Evolutionary conservation across 1,140 invertebrate genomes (phyloP).

Genomic region (Homarus americanus): DNA sequence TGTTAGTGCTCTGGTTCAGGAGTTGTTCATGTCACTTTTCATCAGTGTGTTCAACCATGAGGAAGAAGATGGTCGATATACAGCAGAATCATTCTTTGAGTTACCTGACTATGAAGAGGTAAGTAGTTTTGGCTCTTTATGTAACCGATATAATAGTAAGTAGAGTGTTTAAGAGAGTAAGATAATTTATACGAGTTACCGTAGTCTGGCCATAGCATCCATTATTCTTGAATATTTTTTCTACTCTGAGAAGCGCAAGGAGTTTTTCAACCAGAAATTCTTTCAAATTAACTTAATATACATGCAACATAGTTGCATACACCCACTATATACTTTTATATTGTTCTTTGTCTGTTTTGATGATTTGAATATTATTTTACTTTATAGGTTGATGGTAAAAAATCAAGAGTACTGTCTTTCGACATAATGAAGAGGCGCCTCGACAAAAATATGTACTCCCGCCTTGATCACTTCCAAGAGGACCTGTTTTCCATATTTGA

Average conservation of each 20-base stretch:
- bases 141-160: no score
- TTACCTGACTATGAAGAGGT: constrained; percentile 92
- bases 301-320: no score
- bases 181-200: no score
- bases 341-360: not conserved
- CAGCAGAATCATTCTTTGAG: constrained; percentile 96
- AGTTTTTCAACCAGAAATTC: no score
- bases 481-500: constrained; percentile 97
- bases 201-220: no score
- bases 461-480: constrained; percentile 97
- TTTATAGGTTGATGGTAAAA: constrained; percentile 76
- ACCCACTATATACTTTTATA: no score
- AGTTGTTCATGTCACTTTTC: constrained; percentile 94
- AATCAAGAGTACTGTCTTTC: constrained; percentile 87
- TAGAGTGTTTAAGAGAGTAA: no score
- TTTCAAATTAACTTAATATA: no score
- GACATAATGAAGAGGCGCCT: constrained; percentile 91
- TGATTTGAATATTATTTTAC: not conserved
- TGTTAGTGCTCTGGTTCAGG: constrained; percentile 91
- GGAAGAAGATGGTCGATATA: constrained; percentile 97
- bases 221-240: no score
- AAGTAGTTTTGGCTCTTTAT: no score
- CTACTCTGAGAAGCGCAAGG: not conserved
- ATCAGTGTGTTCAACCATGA: constrained; percentile 96
- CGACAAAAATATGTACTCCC: constrained; percentile 92